Conservation (phyloP, 1,140 invertebrate species). For the Euschistus heros region DNA sequence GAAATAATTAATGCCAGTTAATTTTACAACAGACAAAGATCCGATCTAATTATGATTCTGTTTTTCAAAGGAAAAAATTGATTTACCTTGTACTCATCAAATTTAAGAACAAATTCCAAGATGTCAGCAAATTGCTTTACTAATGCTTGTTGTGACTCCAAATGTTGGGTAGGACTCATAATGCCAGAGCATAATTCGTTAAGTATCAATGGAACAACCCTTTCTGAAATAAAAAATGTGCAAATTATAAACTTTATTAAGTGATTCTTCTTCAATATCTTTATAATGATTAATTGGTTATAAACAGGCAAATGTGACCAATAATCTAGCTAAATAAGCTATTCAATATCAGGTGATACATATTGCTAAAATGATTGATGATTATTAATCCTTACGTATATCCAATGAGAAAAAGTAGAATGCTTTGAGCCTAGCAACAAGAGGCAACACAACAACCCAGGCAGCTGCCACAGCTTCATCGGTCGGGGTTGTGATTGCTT, state of each 20-base stretch:
- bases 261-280: too few relatives aligned
- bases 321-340: background rate
- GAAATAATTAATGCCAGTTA: too few relatives aligned
- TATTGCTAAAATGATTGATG: background rate
- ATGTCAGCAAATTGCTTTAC: conserved; percentile 93
- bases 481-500: conserved; percentile 81
- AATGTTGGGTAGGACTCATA: conserved; percentile 74
- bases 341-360: background rate
- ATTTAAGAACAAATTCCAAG: conserved; percentile 87
- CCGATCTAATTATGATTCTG: too few relatives aligned
- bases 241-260: too few relatives aligned
- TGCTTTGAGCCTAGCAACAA: conserved; percentile 72
- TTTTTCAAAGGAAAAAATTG: too few relatives aligned
- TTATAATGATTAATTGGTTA: background rate
- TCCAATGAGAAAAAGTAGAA: conserved; percentile 86
- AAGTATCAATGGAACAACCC: conserved; percentile 72
- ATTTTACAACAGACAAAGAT: too few relatives aligned
- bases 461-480: conserved; percentile 70
- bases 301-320: background rate
- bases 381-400: conserved; percentile 47
- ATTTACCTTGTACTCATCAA: conserved; percentile 86
- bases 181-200: conserved; percentile 74
- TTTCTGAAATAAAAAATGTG: conserved; percentile 42
- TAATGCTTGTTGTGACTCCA: conserved; percentile 85
- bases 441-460: conserved; percentile 71